Conservation (phyloP, 2,888 invertebrate species). For the Platerodrilus igneus region DNA sequence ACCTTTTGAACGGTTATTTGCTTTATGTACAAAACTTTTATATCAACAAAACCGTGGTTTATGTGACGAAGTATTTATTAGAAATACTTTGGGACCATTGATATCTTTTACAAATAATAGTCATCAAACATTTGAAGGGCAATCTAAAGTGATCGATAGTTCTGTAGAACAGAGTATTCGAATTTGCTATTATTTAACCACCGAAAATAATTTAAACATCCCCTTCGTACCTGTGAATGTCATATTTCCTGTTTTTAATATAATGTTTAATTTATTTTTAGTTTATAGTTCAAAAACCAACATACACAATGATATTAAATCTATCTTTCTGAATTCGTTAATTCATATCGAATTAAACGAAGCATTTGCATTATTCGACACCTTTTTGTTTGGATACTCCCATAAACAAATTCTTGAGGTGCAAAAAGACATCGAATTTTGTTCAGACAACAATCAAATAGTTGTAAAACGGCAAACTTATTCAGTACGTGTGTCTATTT, state of each 20-base stretch:
- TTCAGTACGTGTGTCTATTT: slow-evolving; percentile 26
- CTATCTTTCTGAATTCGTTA: slow-evolving; percentile 34
- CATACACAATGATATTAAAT: slow-evolving; percentile 39
- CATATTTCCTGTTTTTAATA: slow-evolving; percentile 46
- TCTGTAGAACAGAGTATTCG: slow-evolving; percentile 34
- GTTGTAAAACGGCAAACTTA: slow-evolving; percentile 27
- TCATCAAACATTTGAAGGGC: slow-evolving; percentile 35
- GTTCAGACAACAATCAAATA: slow-evolving; percentile 29
- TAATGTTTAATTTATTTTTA: slow-evolving; percentile 48
- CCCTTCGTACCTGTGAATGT: slow-evolving; percentile 41
- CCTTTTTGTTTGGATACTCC: slow-evolving; percentile 40
- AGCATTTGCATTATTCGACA: slow-evolving; percentile 36
- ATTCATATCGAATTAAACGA: slow-evolving; percentile 25
- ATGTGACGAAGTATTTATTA: slow-evolving; percentile 44
- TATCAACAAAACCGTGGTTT: slow-evolving; percentile 50
- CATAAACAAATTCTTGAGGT: slow-evolving; percentile 29
- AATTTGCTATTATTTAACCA: slow-evolving; percentile 35
- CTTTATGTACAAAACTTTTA: slow-evolving; percentile 54
- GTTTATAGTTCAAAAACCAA: slow-evolving; percentile 41
- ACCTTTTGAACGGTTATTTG: slow-evolving; percentile 45
- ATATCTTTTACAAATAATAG: slow-evolving; percentile 31
- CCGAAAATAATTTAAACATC: slow-evolving; percentile 31
- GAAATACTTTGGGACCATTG: slow-evolving; percentile 34
- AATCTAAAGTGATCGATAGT: slow-evolving; percentile 35
- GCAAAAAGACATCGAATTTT: slow-evolving; percentile 35